Conservation (phyloP, 1,140 invertebrate species). For the Philotrypesis tridentata region DNA sequence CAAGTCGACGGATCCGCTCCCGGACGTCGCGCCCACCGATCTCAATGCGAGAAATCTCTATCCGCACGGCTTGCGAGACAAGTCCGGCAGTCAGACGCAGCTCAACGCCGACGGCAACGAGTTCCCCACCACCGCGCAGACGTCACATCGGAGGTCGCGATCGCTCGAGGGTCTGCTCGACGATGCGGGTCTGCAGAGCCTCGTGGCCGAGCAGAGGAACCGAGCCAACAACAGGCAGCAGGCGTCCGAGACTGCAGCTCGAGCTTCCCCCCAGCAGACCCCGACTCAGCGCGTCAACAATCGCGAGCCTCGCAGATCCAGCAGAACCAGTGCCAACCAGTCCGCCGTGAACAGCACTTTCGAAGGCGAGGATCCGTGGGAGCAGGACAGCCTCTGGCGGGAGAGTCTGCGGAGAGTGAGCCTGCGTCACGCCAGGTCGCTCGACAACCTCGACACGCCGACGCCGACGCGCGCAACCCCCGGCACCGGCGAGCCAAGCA, state of each 20-base stretch:
- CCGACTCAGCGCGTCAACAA: not conserved
- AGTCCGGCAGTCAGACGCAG: slow-evolving; percentile 55
- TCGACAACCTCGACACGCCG: slow-evolving; percentile 82
- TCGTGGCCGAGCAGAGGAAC: slow-evolving; percentile 59
- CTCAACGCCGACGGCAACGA: slow-evolving; percentile 31
- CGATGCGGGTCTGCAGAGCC: slow-evolving; percentile 71
- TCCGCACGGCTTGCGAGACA: slow-evolving; percentile 70
- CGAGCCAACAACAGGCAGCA: slow-evolving; percentile 52
- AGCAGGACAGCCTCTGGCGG: slow-evolving; percentile 86
- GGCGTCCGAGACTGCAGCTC: not conserved
- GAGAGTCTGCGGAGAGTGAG: slow-evolving; percentile 85
- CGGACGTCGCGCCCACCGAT: slow-evolving; percentile 57
- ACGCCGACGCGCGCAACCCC: not conserved
- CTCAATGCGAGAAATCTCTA: slow-evolving; percentile 75
- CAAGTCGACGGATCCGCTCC: slow-evolving; percentile 71
- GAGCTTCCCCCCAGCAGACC: not conserved
- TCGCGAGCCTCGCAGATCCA: not conserved
- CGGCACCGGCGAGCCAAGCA: slow-evolving; percentile 32
- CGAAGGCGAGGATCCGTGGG: slow-evolving; percentile 83
- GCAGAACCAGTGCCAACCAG: not conserved
- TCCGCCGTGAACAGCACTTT: slow-evolving; percentile 45
- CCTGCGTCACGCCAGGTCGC: slow-evolving; percentile 84
- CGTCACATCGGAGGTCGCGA: slow-evolving; percentile 72
- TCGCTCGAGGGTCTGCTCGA: slow-evolving; percentile 80
- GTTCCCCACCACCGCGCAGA: slow-evolving; percentile 45